Evolutionary conservation across 2,888 invertebrate genomes (phyloP), one percentile per base, ranked within the genome.

Genomic region (Lutraria lutraria): DNA sequence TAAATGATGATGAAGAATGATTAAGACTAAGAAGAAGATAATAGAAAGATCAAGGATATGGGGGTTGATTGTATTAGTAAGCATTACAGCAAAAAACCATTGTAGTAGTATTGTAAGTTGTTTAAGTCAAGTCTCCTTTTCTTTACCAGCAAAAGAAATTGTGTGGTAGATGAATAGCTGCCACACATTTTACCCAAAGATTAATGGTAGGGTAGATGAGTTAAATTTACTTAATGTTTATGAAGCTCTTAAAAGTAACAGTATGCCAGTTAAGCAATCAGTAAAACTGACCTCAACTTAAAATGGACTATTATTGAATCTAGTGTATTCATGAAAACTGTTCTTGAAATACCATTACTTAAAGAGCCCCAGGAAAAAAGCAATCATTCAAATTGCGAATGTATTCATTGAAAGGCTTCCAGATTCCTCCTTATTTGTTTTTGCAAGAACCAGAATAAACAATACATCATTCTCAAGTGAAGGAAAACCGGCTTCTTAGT

Each of bases 101-200:
- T n/a, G 25, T n/a, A 25, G 6, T 6, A 68, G 4, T 43, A 43
- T 43, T 43, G 43, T 43, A 68, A 68, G n/a, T 68, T 68, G 63
- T 68, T 68, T 25, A 68, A 68, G 63, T 68, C n/a, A 13, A 68
- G 63, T 68, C 63, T 68, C 63, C 63, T 68, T 68, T 68, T 25
- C 63, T 68, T 68, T 68, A 68, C 3, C 25, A n/a, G 63, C 25
- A n/a, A 25, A 25, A n/a, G 2, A 25, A n/a, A 25, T n/a, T 25
- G 12, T 68, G 63, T n/a, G 12, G 0, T 12, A 68, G 25, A n/a
- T 25, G 25, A 68, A n/a, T 25, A 68, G 25, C 63, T 25, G 8
- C n/a, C 63, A 68, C n/a, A 10, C 63, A 60, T 60, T 25, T 25
- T n/a, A 13, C 12, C 25, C 25, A 68, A 68, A 25, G 16, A 68